phyloP scores from a whole-genome alignment of 2,888 invertebrate genomes.

The Cybosia mesomella region DNA sequence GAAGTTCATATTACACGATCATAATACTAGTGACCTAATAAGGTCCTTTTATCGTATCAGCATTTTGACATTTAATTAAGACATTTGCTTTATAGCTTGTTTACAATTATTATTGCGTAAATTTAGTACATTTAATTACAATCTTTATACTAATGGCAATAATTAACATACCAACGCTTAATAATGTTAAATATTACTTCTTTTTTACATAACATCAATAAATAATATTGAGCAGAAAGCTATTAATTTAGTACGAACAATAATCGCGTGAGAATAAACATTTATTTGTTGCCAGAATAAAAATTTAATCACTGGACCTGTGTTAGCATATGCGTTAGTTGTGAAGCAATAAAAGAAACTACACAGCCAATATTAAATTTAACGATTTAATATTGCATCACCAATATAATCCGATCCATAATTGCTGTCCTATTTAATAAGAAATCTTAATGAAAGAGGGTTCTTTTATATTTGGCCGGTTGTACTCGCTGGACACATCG shows the following conservation, averaged over 20 bases:
- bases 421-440: conserved; percentile 48
- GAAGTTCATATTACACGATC: conserved; percentile 68
- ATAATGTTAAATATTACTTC: conserved; percentile 51
- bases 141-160: conserved; percentile 35
- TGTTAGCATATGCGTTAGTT: conserved; percentile 79
- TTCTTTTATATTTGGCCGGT: conserved; percentile 65
- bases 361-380: conserved; percentile 84
- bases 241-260: conserved; percentile 74
- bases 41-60: conserved; percentile 68
- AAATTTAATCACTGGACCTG: conserved; percentile 75
- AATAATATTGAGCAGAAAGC: conserved; percentile 64
- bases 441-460: conserved; percentile 56
- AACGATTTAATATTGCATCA: conserved; percentile 84
- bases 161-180: conserved; percentile 41
- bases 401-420: conserved; percentile 67
- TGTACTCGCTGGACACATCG: conserved; percentile 68
- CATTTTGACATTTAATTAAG: conserved; percentile 67
- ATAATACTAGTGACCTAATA: conserved; percentile 74
- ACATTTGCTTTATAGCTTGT: conserved; percentile 63
- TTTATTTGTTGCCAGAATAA: conserved; percentile 73
- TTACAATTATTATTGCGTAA: conserved; percentile 59
- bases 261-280: conserved; percentile 83
- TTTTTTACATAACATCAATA: conserved; percentile 65
- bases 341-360: conserved; percentile 84
- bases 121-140: conserved; percentile 38